Conservation (phyloP, 2,888 invertebrate genomes). For the Hirtodrosophila confusa region DNA sequence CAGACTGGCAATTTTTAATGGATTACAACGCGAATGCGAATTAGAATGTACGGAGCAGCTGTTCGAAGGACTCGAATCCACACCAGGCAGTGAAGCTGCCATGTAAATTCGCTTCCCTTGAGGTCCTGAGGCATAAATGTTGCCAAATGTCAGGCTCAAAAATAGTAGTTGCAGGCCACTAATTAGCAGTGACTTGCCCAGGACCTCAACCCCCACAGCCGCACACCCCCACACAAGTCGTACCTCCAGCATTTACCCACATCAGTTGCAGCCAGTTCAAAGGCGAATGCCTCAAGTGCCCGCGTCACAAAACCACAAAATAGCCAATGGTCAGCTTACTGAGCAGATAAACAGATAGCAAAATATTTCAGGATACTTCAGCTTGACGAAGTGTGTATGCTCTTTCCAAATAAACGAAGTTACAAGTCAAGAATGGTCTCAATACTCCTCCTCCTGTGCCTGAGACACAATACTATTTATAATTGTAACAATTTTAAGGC, state of each 20-base stretch:
- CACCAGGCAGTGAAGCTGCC: no score
- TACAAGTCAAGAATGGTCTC: no score
- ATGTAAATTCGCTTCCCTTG: no score
- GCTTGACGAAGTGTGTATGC: slow-evolving; percentile 24
- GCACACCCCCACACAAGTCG: not conserved
- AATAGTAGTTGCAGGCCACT: slow-evolving; percentile 55
- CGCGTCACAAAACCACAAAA: slow-evolving; percentile 36
- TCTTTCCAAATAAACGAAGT: not conserved
- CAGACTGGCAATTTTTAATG: slow-evolving; percentile 69
- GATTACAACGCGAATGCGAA: slow-evolving; percentile 60
- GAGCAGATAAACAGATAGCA: slow-evolving; percentile 34
- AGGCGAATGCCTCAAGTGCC: slow-evolving; percentile 53
- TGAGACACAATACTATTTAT: no score
- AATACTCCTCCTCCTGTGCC: no score
- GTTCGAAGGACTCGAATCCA: not conserved
- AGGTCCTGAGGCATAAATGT: slow-evolving; percentile 1
- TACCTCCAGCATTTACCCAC: slow-evolving; percentile 51
- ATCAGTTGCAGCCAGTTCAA: slow-evolving; percentile 71
- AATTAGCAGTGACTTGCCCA: slow-evolving; percentile 44
- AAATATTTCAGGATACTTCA: not conserved
- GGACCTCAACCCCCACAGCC: not conserved
- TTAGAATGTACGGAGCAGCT: slow-evolving; percentile 19
- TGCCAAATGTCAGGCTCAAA: slow-evolving; percentile 16
- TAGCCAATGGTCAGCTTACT: slow-evolving; percentile 68
- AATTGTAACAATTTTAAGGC: no score